Base-by-base conservation (phyloP, 1,140 invertebrate species). In the Macrobrachium rosenbergii region DNA sequence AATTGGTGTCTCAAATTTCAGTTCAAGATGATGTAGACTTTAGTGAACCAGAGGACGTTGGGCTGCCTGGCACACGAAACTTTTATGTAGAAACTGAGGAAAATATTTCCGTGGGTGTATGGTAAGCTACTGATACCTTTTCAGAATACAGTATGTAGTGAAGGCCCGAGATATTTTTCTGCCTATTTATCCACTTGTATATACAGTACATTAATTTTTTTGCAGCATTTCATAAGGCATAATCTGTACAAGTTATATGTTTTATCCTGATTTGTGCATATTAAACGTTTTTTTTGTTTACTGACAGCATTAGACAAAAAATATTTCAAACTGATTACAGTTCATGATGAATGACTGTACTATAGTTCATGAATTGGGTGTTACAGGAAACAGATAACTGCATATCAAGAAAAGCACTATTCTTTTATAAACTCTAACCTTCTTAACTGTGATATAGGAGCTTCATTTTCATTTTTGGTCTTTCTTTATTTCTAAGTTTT, bases 71-170 rank as follows among this genome's bases (percentile, higher is more conserved):
- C 77, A 84, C 75, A 52, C 73, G 83, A 5, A 84, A 67, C 58
- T 84, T 84, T 78, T 78, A 77, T 77, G 19, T 84, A 14, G 62
- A 62, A 28, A 84, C 83, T 63, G 83, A 84, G 28, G 77, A 84
- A 67, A 60, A 78, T 67, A 72, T 84, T 28, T 64, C 60, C 21
- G 60, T 84, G 52, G 83, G 83, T 11, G 62, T 84, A 67, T 84
- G 83, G 83, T 84, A 60, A 76, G 83, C 64, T 52, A 17, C 11
- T 72, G 60, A 3, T 75, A 19, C 11, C 28, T 23, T 14, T 21
- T 75, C 2, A 17, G 16, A 63, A 43, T 43, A 2, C 0, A 10
- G 11, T 79, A 28, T 28, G 21, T 60, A 14, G 59, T 80, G 6
- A 63, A 63, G 28, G 0, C 6, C 21, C 0, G 21, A 23, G 11